These are phyloP conservation scores for Garrulus glandarius DNA, from an alignment of 2,797 vertebrate species.

Conservation along the genomic window DNA sequence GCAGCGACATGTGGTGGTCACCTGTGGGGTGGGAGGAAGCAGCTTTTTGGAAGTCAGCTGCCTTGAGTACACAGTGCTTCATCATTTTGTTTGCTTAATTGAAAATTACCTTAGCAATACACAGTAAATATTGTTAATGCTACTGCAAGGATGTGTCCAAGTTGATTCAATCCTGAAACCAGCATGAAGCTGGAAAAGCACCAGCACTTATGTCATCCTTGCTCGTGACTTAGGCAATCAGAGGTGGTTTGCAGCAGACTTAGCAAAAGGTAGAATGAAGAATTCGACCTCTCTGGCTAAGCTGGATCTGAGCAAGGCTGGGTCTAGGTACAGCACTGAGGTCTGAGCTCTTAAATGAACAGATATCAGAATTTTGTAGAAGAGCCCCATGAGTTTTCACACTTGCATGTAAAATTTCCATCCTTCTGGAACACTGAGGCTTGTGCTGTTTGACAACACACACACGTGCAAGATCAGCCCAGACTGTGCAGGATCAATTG, in stretches of 20 bases:
- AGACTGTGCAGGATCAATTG: neutral
- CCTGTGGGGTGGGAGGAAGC: neutral
- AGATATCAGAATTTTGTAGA: fast-evolving
- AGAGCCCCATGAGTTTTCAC: neutral
- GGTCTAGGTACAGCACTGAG: neutral
- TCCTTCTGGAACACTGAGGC: neutral
- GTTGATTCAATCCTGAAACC: neutral
- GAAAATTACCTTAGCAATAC: neutral
- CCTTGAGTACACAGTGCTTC: neutral
- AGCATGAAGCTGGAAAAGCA: neutral
- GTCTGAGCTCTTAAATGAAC: neutral
- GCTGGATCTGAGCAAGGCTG: neutral
- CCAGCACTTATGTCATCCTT: fast-evolving
- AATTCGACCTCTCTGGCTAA: neutral
- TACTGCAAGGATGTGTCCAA: neutral
- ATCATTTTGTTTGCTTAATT: neutral
- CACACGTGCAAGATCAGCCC: neutral
- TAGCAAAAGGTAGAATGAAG: neutral
- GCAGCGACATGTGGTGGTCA: fast-evolving
- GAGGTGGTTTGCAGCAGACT: neutral
- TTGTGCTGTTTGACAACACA: neutral
- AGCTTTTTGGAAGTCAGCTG: neutral
- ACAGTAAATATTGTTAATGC: neutral
- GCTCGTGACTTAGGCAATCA: neutral
- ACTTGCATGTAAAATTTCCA: neutral